Evolutionary conservation across 2,113 vertebrate species (phyloP).

Genomic region (Bagarius yarrelli): DNA sequence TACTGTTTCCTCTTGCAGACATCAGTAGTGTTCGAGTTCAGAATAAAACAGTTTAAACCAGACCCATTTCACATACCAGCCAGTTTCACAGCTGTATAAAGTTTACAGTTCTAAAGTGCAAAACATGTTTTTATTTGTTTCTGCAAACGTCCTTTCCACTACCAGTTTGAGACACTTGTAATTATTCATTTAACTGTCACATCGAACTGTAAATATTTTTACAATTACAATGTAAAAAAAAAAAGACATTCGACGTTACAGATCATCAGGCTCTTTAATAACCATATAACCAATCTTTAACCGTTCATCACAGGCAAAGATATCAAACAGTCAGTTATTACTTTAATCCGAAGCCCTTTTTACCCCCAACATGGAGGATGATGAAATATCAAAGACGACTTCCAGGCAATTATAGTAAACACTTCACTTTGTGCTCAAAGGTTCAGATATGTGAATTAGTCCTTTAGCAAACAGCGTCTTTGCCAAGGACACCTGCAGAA

Average conservation of each 20-base stretch:
- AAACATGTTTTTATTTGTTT: not conserved
- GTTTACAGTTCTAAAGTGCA: not conserved
- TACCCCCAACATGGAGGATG: not conserved
- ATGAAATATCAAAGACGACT: not conserved
- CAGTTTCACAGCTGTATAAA: not conserved
- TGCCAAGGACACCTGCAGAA: constrained; percentile 66
- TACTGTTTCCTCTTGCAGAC: not conserved
- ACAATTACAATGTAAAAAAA: not conserved
- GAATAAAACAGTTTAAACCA: not conserved
- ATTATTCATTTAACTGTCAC: too few species aligned
- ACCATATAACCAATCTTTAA: not conserved
- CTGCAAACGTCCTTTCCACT: not conserved
- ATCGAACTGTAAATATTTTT: not conserved
- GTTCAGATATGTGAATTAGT: constrained; percentile 65
- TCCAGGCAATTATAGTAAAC: constrained; percentile 1
- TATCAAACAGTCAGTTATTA: not conserved
- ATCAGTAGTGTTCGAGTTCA: not conserved
- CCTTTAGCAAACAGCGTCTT: constrained; percentile 72
- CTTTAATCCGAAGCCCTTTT: not conserved
- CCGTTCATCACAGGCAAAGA: constrained; percentile 9
- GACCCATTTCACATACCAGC: not conserved
- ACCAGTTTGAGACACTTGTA: not conserved
- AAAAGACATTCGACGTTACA: not conserved
- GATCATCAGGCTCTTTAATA: not conserved
- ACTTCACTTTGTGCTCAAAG: constrained; percentile 49